These are phyloP conservation scores for Tonatia bakeri DNA, from an alignment of 2,113 vertebrate genomes.

Conservation along the genomic window DNA sequence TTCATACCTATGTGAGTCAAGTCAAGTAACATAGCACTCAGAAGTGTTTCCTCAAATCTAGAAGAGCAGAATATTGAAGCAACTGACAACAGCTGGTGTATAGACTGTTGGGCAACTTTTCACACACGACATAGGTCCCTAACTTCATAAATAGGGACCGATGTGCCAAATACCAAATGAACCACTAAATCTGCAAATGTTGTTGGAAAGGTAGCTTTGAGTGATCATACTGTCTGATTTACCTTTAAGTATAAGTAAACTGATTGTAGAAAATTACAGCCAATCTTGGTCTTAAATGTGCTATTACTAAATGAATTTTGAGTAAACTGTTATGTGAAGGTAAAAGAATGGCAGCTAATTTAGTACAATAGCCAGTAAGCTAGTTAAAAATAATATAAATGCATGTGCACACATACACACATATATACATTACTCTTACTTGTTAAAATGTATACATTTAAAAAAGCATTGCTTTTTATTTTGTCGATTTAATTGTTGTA, in stretches of 20 bases:
- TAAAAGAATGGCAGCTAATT: constrained; percentile 59
- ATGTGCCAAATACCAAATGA: background rate
- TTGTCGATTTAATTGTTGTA: background rate
- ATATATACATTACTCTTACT: constrained; percentile 37
- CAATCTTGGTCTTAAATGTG: constrained; percentile 37
- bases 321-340: constrained; percentile 8
- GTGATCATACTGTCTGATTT: constrained; percentile 60
- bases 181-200: constrained; percentile 31
- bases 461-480: background rate
- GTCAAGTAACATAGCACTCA: background rate
- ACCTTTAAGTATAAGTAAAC: constrained; percentile 66
- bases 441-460: background rate
- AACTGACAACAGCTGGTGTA: background rate
- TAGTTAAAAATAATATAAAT: background rate
- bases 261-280: constrained; percentile 62
- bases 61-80: background rate
- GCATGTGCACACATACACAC: background rate
- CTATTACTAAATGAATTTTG: constrained; percentile 62
- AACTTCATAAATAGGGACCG: background rate
- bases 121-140: background rate
- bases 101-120: background rate
- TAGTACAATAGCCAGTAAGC: constrained; percentile 26
- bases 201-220: constrained; percentile 58
- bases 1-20: background rate
- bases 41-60: background rate